Percentiles rank a stretch among this genome's conserved stretches.
phyloP scores from a whole-genome alignment of 2,888 invertebrate genomes.

The Tryphoninae sp. region DNA sequence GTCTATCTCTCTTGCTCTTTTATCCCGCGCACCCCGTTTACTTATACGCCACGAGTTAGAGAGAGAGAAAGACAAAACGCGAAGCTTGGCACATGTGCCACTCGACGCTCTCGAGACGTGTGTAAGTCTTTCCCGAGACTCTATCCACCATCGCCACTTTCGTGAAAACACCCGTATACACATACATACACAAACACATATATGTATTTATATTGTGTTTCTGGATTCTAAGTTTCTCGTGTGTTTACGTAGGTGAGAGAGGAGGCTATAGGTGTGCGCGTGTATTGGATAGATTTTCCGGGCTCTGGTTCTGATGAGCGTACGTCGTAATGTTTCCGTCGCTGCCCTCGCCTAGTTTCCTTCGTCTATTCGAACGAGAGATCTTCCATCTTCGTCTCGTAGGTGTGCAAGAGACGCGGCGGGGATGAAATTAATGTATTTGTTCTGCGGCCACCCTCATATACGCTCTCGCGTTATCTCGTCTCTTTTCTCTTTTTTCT shows the following conservation, averaged over 20 bases:
- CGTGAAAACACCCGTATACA: conserved; percentile 30
- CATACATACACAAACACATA: conserved; percentile 27
- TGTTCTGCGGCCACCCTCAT: conserved; percentile 80
- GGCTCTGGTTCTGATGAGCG: conserved; percentile 31
- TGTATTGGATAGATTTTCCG: conserved; percentile 18
- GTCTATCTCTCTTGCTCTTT: conserved; percentile 66
- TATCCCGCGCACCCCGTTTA: conserved; percentile 76
- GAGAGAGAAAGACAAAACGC: conserved; percentile 18
- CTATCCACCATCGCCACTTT: conserved; percentile 40
- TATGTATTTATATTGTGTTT: conserved; percentile 17
- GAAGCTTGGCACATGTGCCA: conserved; percentile 67
- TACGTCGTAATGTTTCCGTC: conserved; percentile 15
- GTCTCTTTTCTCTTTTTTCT: conserved; percentile 61
- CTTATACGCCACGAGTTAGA: conserved; percentile 74
- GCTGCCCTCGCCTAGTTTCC: conserved; percentile 5
- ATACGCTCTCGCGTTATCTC: conserved; percentile 70
- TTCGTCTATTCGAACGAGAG: background rate
- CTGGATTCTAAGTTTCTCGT: conserved; percentile 13
- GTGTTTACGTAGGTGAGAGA: conserved; percentile 26
- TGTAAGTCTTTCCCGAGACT: conserved; percentile 63
- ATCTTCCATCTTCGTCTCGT: conserved; percentile 17
- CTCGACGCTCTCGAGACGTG: conserved; percentile 47
- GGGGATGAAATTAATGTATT: conserved; percentile 80
- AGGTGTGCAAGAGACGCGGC: conserved; percentile 54
- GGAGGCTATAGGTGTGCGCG: background rate